Conservation (phyloP, 2,797 vertebrate species). For the Threskiornis aethiopicus region DNA sequence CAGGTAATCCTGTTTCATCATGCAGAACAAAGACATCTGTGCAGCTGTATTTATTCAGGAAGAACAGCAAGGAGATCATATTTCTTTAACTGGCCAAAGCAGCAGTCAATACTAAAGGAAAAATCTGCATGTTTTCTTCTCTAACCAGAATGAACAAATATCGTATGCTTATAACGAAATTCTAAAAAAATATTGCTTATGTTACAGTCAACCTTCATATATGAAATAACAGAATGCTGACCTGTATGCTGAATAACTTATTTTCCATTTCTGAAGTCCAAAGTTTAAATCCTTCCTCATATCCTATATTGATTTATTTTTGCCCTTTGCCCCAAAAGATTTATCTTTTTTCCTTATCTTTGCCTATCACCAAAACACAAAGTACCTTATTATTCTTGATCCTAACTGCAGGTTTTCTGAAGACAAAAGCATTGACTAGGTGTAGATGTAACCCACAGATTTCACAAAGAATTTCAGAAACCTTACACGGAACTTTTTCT, state of each 20-base stretch:
- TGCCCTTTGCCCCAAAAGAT: background rate
- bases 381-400: background rate
- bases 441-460: background rate
- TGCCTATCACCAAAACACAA: background rate
- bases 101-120: background rate
- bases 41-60: background rate
- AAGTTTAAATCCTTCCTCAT: background rate
- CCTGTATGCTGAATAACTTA: background rate
- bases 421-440: background rate
- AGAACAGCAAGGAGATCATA: background rate
- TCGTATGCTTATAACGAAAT: background rate
- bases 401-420: background rate
- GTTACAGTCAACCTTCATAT: background rate
- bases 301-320: background rate
- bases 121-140: background rate
- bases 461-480: background rate
- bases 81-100: background rate
- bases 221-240: background rate
- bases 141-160: background rate
- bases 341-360: background rate
- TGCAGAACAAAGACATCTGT: background rate
- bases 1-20: constrained; percentile 3
- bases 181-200: background rate
- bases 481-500: background rate
- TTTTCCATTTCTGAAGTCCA: background rate